Evolutionary conservation across 2,888 invertebrate species (phyloP).

Genomic region (Trissonchulus sp.): DNA sequence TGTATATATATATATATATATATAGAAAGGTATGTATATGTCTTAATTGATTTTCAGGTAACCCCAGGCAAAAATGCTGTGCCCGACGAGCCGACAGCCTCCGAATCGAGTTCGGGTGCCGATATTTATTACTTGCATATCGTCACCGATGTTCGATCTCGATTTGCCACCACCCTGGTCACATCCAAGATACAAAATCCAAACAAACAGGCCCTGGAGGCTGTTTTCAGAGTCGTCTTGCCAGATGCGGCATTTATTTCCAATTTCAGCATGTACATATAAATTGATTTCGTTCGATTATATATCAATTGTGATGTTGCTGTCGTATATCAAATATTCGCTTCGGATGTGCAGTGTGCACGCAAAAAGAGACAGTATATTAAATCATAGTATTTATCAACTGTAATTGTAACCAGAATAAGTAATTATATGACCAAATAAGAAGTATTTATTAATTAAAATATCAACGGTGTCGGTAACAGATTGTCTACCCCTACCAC

Average conservation of each 20-base stretch:
- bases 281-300: no score
- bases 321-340: background rate
- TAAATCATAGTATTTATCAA: no score
- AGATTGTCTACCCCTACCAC: no score
- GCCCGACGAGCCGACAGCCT: no score
- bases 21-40: no score
- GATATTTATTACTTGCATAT: conserved; percentile 57
- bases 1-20: no score
- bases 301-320: no score
- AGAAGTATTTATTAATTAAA: no score
- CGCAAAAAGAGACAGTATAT: background rate
- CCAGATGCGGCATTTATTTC: conserved; percentile 68
- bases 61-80: background rate
- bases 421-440: no score
- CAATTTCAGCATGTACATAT: conserved; percentile 63
- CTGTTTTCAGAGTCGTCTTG: conserved; percentile 63
- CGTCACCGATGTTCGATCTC: conserved; percentile 61
- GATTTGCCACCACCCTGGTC: conserved; percentile 65
- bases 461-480: no score
- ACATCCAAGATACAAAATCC: conserved; percentile 63
- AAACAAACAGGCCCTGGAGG: conserved; percentile 59
- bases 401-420: no score
- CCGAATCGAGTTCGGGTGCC: no score
- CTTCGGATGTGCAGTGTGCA: background rate
- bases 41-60: conserved; percentile 6